phyloP scores from a whole-genome alignment of 2,888 invertebrate genomes.

The Amphimallon solstitiale region DNA sequence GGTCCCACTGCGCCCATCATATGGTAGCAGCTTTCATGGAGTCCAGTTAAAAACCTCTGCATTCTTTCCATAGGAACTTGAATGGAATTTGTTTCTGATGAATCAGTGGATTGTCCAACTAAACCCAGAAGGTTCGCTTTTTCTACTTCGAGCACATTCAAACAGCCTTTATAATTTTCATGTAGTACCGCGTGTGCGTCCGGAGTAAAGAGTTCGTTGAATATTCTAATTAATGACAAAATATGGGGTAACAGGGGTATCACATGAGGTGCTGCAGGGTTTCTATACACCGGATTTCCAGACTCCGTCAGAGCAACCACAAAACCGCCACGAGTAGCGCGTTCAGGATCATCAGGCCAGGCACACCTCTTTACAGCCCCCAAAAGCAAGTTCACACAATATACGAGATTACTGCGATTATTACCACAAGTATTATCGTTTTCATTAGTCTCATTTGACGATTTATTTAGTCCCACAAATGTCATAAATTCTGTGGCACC shows the following conservation, averaged over 20 bases:
- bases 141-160: conserved; percentile 80
- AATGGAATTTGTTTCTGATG: conserved; percentile 57
- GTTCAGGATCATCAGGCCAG: conserved; percentile 89
- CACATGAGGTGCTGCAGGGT: conserved; percentile 87
- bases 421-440: conserved; percentile 72
- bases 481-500: conserved; percentile 77
- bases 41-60: conserved; percentile 82
- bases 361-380: conserved; percentile 89
- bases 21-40: conserved; percentile 85
- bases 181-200: conserved; percentile 72
- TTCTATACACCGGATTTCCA: conserved; percentile 84
- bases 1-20: conserved; percentile 81
- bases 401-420: conserved; percentile 59
- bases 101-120: conserved; percentile 57
- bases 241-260: conserved; percentile 83
- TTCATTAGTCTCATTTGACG: conserved; percentile 70
- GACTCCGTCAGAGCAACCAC: conserved; percentile 78
- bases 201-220: conserved; percentile 83
- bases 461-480: conserved; percentile 79
- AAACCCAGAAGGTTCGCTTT: conserved; percentile 79
- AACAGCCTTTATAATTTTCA: conserved; percentile 74
- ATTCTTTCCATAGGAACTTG: conserved; percentile 78
- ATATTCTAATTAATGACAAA: conserved; percentile 78
- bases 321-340: conserved; percentile 86
- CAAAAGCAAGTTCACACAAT: conserved; percentile 79